Evolutionary conservation across 2,888 invertebrate species (phyloP).

Genomic region (Drosophila niveifrons): DNA sequence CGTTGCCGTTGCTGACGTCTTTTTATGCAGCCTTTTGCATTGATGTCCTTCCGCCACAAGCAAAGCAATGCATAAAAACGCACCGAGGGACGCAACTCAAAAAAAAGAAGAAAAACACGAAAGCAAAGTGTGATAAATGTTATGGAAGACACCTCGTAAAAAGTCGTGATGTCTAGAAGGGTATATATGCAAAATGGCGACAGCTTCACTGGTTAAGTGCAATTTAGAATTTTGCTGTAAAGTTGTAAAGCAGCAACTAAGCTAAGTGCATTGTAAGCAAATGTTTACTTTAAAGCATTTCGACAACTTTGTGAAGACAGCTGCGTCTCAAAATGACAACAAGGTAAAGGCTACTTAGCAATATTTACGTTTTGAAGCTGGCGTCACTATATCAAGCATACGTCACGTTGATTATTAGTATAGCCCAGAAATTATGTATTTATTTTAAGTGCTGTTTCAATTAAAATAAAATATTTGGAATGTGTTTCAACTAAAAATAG

Average conservation of each 20-base stretch:
- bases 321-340: background rate
- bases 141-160: conserved; percentile 6
- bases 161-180: background rate
- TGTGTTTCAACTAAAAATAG: too few species aligned
- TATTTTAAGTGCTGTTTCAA: too few species aligned
- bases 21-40: conserved; percentile 18
- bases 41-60: conserved; percentile 29
- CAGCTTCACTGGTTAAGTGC: background rate
- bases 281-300: background rate
- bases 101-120: conserved; percentile 3
- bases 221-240: background rate
- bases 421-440: too few species aligned
- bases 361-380: too few species aligned
- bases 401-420: too few species aligned
- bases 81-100: conserved; percentile 24
- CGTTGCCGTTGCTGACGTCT: conserved; percentile 12
- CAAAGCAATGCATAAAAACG: conserved; percentile 40
- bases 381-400: too few species aligned
- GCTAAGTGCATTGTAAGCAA: background rate
- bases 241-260: background rate
- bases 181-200: background rate
- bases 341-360: background rate
- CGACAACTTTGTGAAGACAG: background rate
- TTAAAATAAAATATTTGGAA: too few species aligned
- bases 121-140: conserved; percentile 56